Evolutionary conservation across 2,888 invertebrate species (phyloP).

Genomic region (Lasioglossum malachurum): DNA sequence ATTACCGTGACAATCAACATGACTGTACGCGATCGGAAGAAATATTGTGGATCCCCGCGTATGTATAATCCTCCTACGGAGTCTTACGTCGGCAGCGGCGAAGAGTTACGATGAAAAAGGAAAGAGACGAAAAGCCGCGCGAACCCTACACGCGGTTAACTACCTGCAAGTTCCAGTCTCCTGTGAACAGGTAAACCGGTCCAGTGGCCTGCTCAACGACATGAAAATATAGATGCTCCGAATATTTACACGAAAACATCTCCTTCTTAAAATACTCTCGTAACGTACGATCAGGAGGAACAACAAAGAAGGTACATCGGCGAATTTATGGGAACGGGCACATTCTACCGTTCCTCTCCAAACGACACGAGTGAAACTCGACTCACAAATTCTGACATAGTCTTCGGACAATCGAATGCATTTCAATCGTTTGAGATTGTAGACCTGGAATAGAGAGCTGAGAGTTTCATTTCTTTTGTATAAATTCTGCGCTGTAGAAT

Average conservation of each 20-base stretch:
- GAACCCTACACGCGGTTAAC: slow-evolving; percentile 66
- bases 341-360: neutral
- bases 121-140: slow-evolving; percentile 51
- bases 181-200: slow-evolving; percentile 75
- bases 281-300: neutral
- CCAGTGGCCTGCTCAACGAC: slow-evolving; percentile 52
- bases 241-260: slow-evolving; percentile 42
- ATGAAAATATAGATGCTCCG: slow-evolving; percentile 63
- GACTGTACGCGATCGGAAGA: slow-evolving; percentile 29
- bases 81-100: slow-evolving; percentile 56
- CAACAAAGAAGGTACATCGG: neutral
- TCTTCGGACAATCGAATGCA: neutral
- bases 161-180: slow-evolving; percentile 70
- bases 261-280: slow-evolving; percentile 10
- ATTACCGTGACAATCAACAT: slow-evolving; percentile 28
- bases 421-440: neutral
- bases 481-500: neutral
- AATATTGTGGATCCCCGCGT: slow-evolving; percentile 32
- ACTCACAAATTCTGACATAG: neutral
- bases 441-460: neutral
- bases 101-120: slow-evolving; percentile 62
- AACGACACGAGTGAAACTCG: neutral
- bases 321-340: neutral
- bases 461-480: neutral
- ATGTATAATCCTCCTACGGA: slow-evolving; percentile 44